These are phyloP conservation scores for Eira barbara DNA, from an alignment of 2,113 vertebrate species.

Conservation along the genomic window DNA sequence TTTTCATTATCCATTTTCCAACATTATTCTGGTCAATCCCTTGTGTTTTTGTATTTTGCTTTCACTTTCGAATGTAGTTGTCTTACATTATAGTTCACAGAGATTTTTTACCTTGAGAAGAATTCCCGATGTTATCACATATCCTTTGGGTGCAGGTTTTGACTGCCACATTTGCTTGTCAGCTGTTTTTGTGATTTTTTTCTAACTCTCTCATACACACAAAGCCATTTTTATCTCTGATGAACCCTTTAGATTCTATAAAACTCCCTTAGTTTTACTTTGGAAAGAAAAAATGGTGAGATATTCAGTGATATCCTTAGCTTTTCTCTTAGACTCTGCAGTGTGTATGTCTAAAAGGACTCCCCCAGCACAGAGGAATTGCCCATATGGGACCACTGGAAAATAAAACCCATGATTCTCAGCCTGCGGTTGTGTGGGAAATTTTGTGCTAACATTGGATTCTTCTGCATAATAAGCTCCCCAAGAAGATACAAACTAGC, in stretches of 20 bases:
- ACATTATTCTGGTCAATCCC: accelerated
- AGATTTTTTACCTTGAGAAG: not conserved
- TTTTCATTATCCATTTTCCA: not conserved
- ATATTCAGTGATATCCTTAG: not conserved
- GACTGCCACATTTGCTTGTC: not conserved
- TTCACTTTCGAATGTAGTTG: slow-evolving; percentile 10
- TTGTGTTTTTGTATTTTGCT: not conserved
- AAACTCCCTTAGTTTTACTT: slow-evolving; percentile 5
- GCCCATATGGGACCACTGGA: not conserved
- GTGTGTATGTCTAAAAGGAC: not conserved
- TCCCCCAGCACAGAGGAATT: not conserved
- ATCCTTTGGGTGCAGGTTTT: not conserved
- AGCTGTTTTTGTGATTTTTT: not conserved
- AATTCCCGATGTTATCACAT: not conserved
- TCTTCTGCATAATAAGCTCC: not conserved
- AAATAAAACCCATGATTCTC: not conserved
- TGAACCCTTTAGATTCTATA: not conserved
- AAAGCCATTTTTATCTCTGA: not conserved
- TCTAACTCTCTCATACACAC: not conserved
- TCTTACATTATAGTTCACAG: not conserved
- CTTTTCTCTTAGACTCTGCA: not conserved
- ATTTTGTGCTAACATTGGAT: not conserved
- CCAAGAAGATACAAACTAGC: not conserved
- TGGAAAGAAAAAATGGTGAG: not conserved
- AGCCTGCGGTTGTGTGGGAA: not conserved